These are phyloP conservation scores for Acheta domesticus DNA, from an alignment of 2,888 invertebrate species.

Conservation along the genomic window DNA sequence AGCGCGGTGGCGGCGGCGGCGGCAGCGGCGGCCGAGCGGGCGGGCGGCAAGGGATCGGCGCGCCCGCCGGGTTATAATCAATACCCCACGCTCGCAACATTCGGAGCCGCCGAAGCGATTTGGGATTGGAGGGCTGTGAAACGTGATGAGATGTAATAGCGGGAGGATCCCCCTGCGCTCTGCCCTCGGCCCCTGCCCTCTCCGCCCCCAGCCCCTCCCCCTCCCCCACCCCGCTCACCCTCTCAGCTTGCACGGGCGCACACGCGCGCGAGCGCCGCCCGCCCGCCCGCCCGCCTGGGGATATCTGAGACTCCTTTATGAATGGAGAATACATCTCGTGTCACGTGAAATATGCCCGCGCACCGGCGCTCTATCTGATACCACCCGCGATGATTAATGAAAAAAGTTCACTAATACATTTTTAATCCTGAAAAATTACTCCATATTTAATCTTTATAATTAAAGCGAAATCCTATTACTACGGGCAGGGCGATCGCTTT, in stretches of 20 bases:
- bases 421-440: constrained; percentile 10
- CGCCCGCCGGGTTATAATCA: constrained; percentile 1
- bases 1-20: no score
- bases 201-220: not conserved
- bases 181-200: no score
- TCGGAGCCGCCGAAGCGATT: not conserved
- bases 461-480: constrained; percentile 9
- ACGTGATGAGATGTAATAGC: not conserved
- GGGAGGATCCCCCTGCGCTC: not conserved
- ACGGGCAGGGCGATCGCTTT: not conserved
- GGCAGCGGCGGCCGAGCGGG: no score
- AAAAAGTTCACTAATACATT: constrained; percentile 18
- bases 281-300: not conserved
- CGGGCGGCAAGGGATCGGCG: not conserved
- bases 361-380: not conserved
- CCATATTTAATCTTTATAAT: constrained; percentile 18
- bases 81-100: not conserved
- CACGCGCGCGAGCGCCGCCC: no score
- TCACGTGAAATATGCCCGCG: not conserved
- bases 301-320: constrained; percentile 12
- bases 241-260: not conserved
- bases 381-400: not conserved
- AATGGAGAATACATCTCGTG: constrained; percentile 1
- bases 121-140: not conserved
- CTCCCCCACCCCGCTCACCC: not conserved